Evolutionary conservation across 2,113 vertebrate species (phyloP), one percentile per base, ranked within the genome.

Genomic region (Mormyrus iriodes): DNA sequence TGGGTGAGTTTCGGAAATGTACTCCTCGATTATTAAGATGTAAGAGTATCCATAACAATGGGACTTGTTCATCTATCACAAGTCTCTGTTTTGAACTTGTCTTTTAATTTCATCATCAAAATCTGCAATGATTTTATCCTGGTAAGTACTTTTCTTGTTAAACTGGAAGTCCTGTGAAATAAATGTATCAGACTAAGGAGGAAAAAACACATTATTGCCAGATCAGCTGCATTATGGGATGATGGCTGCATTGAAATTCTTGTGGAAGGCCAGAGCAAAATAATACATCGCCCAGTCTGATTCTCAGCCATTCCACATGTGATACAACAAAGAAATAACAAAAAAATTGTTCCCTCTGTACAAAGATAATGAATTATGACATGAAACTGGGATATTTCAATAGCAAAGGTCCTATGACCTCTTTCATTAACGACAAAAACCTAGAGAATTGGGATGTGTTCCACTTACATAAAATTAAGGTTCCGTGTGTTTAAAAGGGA

Each of bases 401-500:
- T 42, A 39, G 73, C 73, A 42, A 35, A 79, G 42, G 15, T 35
- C 39, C 73, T 39, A 42, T 79, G 73, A 79, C 35, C 73, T 42
- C 73, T 79, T 79, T 79, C 19, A 79, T 79, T 79, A 42, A 79
- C 42, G 73, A 17, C 35, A 79, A 79, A 79, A 79, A 79, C 2
- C 15, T 35, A 42, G 73, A 8, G 35, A 35, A 79, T 79, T 79
- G 35, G 73, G 73, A 79, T 42, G 73, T 42, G 73, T 79, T 79
- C 73, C 35, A 79, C 73, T 79, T 79, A 35, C 73, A 79, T 79
- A 79, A 42, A 79, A 79, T 79, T 79, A 79, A 79, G 73, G 73
- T 79, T 79, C 73, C 6, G 4, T 79, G 73, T 79, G 13, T 42
- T 79, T 5, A 79, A 79, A 39, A 79, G 61, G 35, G 73, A 79